These are phyloP conservation scores for Phoebastria nigripes DNA, from an alignment of 2,797 vertebrate genomes.

Conservation along the genomic window DNA sequence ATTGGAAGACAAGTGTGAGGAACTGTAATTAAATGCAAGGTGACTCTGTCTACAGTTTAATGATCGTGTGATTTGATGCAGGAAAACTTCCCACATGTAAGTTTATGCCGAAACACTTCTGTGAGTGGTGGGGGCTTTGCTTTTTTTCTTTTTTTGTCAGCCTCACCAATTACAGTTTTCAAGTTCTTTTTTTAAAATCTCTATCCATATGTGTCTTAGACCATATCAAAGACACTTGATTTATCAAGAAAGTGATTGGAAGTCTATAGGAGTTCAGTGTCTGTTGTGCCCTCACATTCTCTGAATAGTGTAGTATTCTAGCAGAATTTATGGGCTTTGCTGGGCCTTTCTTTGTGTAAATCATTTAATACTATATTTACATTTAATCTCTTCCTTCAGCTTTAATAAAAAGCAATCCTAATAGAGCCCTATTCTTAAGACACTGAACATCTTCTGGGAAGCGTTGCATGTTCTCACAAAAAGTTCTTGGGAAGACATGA, in stretches of 20 bases:
- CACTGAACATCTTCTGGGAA: background rate
- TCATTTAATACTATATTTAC: background rate
- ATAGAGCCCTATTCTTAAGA: background rate
- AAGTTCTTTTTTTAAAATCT: background rate
- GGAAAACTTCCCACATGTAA: background rate
- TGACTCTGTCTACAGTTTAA: background rate
- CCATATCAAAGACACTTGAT: background rate
- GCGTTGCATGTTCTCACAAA: background rate
- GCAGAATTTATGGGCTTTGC: background rate
- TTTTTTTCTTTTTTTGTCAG: background rate
- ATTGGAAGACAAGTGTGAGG: background rate
- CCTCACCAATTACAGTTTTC: background rate
- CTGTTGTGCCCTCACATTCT: background rate
- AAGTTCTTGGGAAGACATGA: background rate
- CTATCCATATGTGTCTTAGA: background rate
- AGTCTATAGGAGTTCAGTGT: background rate
- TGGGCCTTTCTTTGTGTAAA: background rate
- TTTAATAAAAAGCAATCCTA: background rate
- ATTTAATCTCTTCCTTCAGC: background rate
- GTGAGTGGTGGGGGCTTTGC: background rate
- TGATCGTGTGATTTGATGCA: background rate
- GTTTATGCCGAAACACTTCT: background rate
- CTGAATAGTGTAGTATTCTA: background rate
- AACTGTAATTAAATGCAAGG: background rate
- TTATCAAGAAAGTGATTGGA: background rate